Base-by-base conservation (phyloP, 1,140 invertebrate species). In the Luehdorfia chinensis region DNA sequence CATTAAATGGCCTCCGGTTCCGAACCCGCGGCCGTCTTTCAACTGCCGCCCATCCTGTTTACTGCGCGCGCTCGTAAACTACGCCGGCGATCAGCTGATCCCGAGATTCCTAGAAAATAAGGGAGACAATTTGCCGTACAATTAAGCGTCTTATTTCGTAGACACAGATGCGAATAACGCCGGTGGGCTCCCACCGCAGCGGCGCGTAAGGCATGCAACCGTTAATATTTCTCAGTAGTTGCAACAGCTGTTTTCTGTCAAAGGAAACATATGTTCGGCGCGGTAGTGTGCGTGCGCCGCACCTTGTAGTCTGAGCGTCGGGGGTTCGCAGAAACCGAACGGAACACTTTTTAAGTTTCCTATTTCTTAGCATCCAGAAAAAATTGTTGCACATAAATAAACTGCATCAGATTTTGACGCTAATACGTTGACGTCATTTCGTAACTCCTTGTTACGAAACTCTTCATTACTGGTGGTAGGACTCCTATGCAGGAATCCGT, bases 161-260 rank as follows among this genome's bases (percentile, higher is more conserved):
- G 11, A 18, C 4, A 31, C 23, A 30, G 9, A 18, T 4, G 19
- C 7, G 9, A n/a, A 16, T 9, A 14, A 16, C 18, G 7, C 2
- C 9, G 9, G 7, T 14, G 5, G 4, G 3, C 8, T 31, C n/a
- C n/a, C n/a, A n/a, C n/a, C n/a, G n/a, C n/a, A n/a, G n/a, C n/a
- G n/a, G n/a, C n/a, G n/a, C n/a, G n/a, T n/a, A 21, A 21, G 33
- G 49, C 45, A 41, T 37, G 33, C 25, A 27, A 57, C 58, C 45
- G 58, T 65, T 62, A 62, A 47, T 45, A 53, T 43, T 66, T 66
- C 59, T 45, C 49, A 44, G 65, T 60, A 62, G 30, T 41, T 33
- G 30, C 28, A 63, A 68, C 68, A 72, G 68, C 65, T 72, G 68
- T 72, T 66, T 66, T 66, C 59, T 68, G 62, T 72, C 68, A 63